phyloP scores from a whole-genome alignment of 2,797 vertebrate genomes.

The Pangasius larnaudii region DNA sequence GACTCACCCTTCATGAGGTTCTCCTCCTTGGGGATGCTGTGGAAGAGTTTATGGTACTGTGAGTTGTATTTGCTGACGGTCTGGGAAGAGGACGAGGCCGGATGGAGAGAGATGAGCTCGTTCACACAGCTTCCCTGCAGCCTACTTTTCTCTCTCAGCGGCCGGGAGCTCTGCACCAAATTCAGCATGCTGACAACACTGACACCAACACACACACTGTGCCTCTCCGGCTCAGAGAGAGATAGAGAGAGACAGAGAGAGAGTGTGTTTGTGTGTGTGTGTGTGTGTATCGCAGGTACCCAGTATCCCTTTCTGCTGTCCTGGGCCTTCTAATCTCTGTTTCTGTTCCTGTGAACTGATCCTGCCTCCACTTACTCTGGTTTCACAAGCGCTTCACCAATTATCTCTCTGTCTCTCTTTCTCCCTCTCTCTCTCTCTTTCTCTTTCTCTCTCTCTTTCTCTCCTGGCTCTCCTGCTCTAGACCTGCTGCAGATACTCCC shows the following conservation, averaged over 20 bases:
- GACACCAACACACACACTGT: conserved; percentile 33
- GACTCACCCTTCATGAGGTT: conserved; percentile 81
- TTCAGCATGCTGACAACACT: conserved; percentile 80
- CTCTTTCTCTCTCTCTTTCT: background rate
- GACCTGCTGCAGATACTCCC: conserved; percentile 52
- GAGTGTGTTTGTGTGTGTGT: background rate
- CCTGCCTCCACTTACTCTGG: conserved; percentile 35
- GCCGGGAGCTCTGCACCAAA: conserved; percentile 81
- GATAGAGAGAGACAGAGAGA: background rate
- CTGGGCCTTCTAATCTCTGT: background rate
- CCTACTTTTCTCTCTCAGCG: conserved; percentile 66
- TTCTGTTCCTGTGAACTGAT: conserved; percentile 44
- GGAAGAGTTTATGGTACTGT: conserved; percentile 96
- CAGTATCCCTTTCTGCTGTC: conserved; percentile 19
- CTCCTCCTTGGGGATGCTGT: conserved; percentile 89
- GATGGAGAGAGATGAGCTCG: conserved; percentile 63
- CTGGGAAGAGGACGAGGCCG: conserved; percentile 80
- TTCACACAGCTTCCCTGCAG: conserved; percentile 50
- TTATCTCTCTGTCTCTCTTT: conserved; percentile 6
- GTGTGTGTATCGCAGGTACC: conserved; percentile 27
- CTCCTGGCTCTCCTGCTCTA: conserved; percentile 13
- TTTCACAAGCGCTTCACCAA: conserved; percentile 37
- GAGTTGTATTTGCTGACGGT: conserved; percentile 92
- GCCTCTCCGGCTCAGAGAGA: background rate
- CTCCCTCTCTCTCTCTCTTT: conserved; percentile 6